Percentiles rank a stretch among this genome's conserved stretches.
Conservation (phyloP, 2,797 vertebrate species). For the Alauda arvensis region DNA sequence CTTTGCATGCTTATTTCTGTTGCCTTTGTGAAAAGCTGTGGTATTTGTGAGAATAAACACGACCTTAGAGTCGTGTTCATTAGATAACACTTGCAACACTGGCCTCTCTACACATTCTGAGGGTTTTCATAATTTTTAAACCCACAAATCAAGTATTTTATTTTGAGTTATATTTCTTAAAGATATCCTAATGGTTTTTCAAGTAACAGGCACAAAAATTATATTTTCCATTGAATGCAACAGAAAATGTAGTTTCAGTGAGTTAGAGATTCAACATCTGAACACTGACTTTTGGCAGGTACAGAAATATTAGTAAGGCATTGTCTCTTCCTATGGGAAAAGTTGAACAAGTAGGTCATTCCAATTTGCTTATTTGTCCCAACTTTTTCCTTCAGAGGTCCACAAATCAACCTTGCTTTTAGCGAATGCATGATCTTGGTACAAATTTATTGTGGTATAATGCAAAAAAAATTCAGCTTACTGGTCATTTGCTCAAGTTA, state of each 20-base stretch:
- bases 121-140: not conserved
- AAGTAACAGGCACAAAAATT: not conserved
- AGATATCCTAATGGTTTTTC: not conserved
- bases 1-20: not conserved
- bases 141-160: not conserved
- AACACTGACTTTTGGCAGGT: not conserved
- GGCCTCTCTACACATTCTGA: not conserved
- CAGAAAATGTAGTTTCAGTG: not conserved
- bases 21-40: not conserved
- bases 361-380: not conserved
- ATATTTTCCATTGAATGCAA: not conserved
- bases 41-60: not conserved
- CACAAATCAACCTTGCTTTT: not conserved
- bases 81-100: not conserved
- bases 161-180: not conserved
- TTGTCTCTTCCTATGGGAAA: not conserved
- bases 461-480: not conserved
- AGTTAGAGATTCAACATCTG: not conserved
- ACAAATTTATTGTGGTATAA: not conserved
- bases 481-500: not conserved
- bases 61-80: not conserved
- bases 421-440: not conserved
- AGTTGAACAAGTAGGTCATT: not conserved
- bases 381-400: not conserved
- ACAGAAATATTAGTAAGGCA: not conserved